These are phyloP conservation scores for Linurgus olivaceus DNA, from an alignment of 2,797 vertebrate genomes.

Conservation along the genomic window DNA sequence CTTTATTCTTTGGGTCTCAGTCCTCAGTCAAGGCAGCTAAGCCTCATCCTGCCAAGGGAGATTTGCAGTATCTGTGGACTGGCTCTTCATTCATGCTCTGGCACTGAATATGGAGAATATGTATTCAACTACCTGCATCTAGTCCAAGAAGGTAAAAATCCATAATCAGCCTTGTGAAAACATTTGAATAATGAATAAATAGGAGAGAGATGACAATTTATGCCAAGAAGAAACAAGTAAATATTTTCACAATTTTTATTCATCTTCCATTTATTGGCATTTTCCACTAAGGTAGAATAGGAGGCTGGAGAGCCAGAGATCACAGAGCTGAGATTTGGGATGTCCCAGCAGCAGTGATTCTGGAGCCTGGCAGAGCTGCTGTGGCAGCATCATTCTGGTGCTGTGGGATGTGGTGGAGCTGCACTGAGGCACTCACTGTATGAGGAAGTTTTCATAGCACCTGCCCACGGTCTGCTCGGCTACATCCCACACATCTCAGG, in stretches of 20 bases:
- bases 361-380: background rate
- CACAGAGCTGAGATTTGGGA: background rate
- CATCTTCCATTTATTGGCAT: background rate
- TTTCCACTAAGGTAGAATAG: background rate
- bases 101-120: background rate
- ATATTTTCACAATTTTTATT: background rate
- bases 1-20: background rate
- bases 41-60: background rate
- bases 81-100: background rate
- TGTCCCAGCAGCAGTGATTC: background rate
- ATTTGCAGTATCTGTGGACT: background rate
- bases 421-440: background rate
- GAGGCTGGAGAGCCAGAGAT: background rate
- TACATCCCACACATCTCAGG: conserved; percentile 15
- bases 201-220: background rate
- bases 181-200: background rate
- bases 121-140: background rate
- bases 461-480: background rate
- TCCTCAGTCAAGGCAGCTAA: background rate
- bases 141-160: background rate
- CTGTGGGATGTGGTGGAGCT: background rate
- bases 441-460: conserved; percentile 51
- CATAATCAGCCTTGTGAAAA: background rate
- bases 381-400: background rate
- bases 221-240: background rate